Base-by-base conservation (phyloP, 2,888 invertebrate genomes). In the Synanthedon andrenaeformis region DNA sequence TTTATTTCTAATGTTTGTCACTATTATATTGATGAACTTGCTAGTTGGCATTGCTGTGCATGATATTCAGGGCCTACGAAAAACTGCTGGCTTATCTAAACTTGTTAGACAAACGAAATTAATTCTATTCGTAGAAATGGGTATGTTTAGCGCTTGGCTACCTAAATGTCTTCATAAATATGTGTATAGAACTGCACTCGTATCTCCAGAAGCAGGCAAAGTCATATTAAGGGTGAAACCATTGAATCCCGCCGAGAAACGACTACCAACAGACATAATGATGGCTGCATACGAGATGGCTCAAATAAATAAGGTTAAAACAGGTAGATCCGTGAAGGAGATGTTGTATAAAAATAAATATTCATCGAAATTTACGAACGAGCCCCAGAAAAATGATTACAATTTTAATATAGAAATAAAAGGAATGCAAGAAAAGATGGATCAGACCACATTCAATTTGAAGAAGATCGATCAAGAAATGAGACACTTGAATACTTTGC, bases 21-120 rank as follows among this genome's bases (percentile, higher is more conserved):
- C 95, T 0, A 94, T 95, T 12, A 94, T 95, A 52, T 76, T 95
- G 50, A 95, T 95, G 95, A 95, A 95, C 79, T 81, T 95, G 3
- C 85, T 95, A 0, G 94, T 95, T 4, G 95, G 95, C 78, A 95
- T 95, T 55, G 95, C 95, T 0, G 95, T 95, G 0, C 94, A 95
- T 58, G 95, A 95, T 70, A 95, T 95, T 58, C 95, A 95, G 74
- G 95, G 95, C 0, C 79, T 95, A 0, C 91, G 94, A 57, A 95
- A 95, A 82, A 95, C 95, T 0, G 95, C 95, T 0, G 95, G 94
- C 0, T 79, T 95, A 0, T 94, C 94, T 0, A 95, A 94, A 68
- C 84, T 95, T 13, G 95, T 95, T 1, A 88, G 95, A 28, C 95
- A 95, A 75, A 95, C 95, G 0, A 94, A 95, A 71, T 77, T 95